These are phyloP conservation scores for Drosophila pallidifrons DNA, from an alignment of 1,140 invertebrate genomes.

Conservation along the genomic window DNA sequence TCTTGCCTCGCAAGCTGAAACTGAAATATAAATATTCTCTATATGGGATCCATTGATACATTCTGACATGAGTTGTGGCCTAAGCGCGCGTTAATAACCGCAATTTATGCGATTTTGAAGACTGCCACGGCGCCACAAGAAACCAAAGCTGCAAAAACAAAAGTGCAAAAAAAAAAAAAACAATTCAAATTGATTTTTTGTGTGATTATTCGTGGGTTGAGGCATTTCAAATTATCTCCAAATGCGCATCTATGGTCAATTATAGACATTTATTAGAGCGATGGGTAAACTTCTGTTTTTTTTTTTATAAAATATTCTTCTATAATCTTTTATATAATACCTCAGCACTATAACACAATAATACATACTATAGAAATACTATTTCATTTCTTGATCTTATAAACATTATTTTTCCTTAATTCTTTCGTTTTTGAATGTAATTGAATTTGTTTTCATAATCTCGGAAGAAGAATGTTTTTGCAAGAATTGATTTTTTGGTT, in stretches of 20 bases:
- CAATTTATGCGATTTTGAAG: conserved; percentile 82
- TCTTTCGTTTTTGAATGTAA: no score
- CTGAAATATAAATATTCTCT: conserved; percentile 81
- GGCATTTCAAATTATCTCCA: conserved; percentile 6
- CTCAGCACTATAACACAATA: no score
- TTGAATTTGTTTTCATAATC: no score
- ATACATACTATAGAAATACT: no score
- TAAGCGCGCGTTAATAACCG: conserved; percentile 81
- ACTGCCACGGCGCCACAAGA: conserved; percentile 44
- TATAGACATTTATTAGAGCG: background rate
- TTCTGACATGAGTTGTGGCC: conserved; percentile 82
- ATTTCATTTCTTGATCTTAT: no score
- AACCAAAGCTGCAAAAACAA: background rate
- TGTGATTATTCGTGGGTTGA: background rate
- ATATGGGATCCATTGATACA: conserved; percentile 77
- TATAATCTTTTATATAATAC: no score
- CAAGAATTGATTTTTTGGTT: no score
- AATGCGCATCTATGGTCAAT: background rate
- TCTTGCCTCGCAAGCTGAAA: background rate
- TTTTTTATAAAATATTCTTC: no score
- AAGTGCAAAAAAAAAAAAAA: background rate
- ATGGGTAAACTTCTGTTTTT: background rate
- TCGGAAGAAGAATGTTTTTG: no score
- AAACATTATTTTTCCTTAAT: no score
- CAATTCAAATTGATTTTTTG: conserved; percentile 28